Evolutionary conservation across 2,113 vertebrate species (phyloP), one percentile per base, ranked within the genome.

Genomic region (Heloderma charlesbogerti): DNA sequence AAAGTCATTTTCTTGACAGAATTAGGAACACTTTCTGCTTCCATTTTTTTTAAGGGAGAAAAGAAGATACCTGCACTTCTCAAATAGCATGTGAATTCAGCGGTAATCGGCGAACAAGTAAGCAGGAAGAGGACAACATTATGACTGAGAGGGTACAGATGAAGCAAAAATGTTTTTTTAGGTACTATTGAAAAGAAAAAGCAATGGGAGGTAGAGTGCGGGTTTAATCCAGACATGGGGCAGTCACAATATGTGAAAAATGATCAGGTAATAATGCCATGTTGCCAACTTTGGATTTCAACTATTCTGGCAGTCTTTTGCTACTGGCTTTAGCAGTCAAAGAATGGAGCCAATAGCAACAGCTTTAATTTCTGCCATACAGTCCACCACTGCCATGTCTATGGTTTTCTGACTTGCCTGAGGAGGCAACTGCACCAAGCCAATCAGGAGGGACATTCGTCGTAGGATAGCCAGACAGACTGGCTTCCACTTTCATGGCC

Each of bases 1-100:
- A 97, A 97, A 95, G 92, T 92, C 8, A 96, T 96, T 96, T 96
- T 97, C 91, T 95, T 95, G 94, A 96, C 94, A 96, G 96, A 96
- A 96, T 96, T 93, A 96, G 92, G 82, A 91, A 95, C 92, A 94
- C 92, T 96, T 92, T 95, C 88, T 89, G 88, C 78, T 94, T 93
- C 92, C 57, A 93, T 96, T 95, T 87, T 45, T 92, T 91, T 90
- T 88, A 94, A 72, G 79, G 79, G 90, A 91, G 85, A 54, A 22
- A 67, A 93, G 75, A 95, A 92, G 69, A 92, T 69, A 81, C 90
- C 90, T 79, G 90, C 91, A 93, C 93, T 94, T 94, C 94, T 94
- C 84, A 90, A 86, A 90, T 71, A 88, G 54, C 31, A 83, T 79
- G 77, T 91, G 84, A 93, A 45, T 37, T 8, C 9, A 5, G 15